Conservation (phyloP, 2,888 invertebrate genomes). For the Apamea crenata region DNA sequence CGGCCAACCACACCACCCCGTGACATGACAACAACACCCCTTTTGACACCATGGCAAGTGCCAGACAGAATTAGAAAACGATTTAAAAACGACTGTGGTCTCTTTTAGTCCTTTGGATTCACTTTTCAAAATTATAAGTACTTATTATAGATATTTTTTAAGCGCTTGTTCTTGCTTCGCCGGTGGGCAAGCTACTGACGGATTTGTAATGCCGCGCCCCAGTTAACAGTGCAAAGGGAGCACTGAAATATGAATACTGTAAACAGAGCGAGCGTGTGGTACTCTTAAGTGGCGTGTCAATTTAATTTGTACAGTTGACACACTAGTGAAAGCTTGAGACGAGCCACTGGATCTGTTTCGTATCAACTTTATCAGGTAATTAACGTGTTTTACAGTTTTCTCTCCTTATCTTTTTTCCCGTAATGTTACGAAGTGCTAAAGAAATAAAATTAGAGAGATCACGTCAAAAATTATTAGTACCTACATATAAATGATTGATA, state of each 20-base stretch:
- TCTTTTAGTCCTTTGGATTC: slow-evolving; percentile 40
- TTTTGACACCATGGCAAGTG: slow-evolving; percentile 76
- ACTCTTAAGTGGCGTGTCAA: slow-evolving; percentile 81
- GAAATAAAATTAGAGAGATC: background rate
- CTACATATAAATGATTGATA: background rate
- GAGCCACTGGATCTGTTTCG: slow-evolving; percentile 28
- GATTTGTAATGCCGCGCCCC: slow-evolving; percentile 75
- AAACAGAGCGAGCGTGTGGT: slow-evolving; percentile 81
- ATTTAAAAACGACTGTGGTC: slow-evolving; percentile 11
- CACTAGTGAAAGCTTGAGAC: slow-evolving; percentile 73
- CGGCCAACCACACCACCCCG: slow-evolving; percentile 78
- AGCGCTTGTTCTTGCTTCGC: slow-evolving; percentile 74
- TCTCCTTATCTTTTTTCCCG: background rate
- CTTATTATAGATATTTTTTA: slow-evolving; percentile 38
- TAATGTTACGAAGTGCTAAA: background rate
- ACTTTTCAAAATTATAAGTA: slow-evolving; percentile 53
- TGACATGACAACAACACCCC: slow-evolving; percentile 79
- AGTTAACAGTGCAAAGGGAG: slow-evolving; percentile 84
- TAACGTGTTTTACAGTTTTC: slow-evolving; percentile 27
- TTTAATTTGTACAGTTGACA: slow-evolving; percentile 82
- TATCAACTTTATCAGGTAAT: slow-evolving; percentile 56
- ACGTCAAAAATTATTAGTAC: background rate
- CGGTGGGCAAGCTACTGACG: slow-evolving; percentile 79
- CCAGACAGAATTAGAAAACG: slow-evolving; percentile 31
- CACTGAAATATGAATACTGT: slow-evolving; percentile 83